Percentiles rank a stretch among this genome's conserved stretches.
These are phyloP conservation scores for Drosophila athabasca DNA, from an alignment of 1,140 invertebrate genomes.

Conservation along the genomic window DNA sequence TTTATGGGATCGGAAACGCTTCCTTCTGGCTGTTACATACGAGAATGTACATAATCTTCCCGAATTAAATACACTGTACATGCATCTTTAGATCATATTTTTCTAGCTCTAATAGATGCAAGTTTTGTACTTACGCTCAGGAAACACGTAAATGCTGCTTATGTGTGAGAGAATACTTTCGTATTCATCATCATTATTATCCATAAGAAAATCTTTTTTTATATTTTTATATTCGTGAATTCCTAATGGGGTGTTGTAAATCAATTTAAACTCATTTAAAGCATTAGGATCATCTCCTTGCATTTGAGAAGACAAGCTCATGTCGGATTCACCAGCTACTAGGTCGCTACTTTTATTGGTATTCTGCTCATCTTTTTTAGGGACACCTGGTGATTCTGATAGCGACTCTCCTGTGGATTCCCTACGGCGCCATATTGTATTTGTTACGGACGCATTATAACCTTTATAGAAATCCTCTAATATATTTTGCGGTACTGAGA, in stretches of 20 bases:
- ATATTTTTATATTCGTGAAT: slow-evolving; percentile 7
- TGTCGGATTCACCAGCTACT: background rate
- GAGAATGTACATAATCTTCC: too few relatives aligned
- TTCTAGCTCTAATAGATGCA: background rate
- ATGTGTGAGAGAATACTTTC: slow-evolving; percentile 68
- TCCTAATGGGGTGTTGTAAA: slow-evolving; percentile 3
- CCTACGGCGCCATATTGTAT: slow-evolving; percentile 5
- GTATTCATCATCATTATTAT: slow-evolving; percentile 37
- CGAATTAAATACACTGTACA: too few relatives aligned
- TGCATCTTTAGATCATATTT: too few relatives aligned
- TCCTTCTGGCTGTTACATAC: too few relatives aligned
- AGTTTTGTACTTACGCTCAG: slow-evolving; percentile 65
- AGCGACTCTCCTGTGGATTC: background rate
- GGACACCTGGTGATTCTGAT: background rate
- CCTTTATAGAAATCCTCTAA: slow-evolving; percentile 72
- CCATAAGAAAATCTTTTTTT: slow-evolving; percentile 1
- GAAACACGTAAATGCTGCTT: slow-evolving; percentile 74
- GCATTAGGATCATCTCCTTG: slow-evolving; percentile 59
- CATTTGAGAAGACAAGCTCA: slow-evolving; percentile 49
- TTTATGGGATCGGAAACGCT: too few relatives aligned
- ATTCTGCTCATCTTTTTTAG: slow-evolving; percentile 3
- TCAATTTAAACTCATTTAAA: slow-evolving; percentile 28
- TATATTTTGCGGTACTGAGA: slow-evolving; percentile 66
- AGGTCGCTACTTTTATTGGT: background rate
- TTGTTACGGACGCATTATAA: slow-evolving; percentile 43